phyloP scores from a whole-genome alignment of 2,797 vertebrate genomes.

The Leptoclinus maculatus region DNA sequence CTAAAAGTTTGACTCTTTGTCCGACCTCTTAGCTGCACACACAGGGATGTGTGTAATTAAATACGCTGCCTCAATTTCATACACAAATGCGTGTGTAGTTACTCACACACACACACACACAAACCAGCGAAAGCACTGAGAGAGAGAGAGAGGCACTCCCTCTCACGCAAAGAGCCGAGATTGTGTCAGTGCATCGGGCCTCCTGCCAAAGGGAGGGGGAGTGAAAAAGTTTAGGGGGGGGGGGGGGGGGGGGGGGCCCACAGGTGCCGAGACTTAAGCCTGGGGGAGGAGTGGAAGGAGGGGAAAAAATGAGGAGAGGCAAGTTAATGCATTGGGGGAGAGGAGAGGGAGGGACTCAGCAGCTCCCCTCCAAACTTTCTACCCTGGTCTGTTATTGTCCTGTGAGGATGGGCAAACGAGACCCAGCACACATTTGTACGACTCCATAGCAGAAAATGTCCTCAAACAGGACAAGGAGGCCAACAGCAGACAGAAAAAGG shows the following conservation, averaged over 20 bases:
- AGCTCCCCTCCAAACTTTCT: slow-evolving; percentile 17
- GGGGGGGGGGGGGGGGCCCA: slow-evolving; percentile 57
- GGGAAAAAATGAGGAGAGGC: slow-evolving; percentile 36
- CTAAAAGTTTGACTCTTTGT: slow-evolving; percentile 21
- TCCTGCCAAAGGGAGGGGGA: slow-evolving; percentile 68
- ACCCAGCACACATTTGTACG: slow-evolving; percentile 51
- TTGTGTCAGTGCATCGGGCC: slow-evolving; percentile 75
- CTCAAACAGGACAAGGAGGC: slow-evolving; percentile 41
- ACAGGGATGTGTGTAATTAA: slow-evolving; percentile 14
- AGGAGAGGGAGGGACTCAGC: slow-evolving; percentile 14
- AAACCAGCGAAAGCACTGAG: slow-evolving; percentile 29
- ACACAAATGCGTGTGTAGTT: slow-evolving; percentile 29
- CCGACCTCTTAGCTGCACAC: neutral
- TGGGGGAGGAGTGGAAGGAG: slow-evolving; percentile 57
- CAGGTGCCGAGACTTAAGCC: slow-evolving; percentile 76
- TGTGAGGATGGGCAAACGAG: slow-evolving; percentile 45
- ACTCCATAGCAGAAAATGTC: slow-evolving; percentile 49
- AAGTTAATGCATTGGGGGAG: slow-evolving; percentile 49
- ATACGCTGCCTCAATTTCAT: slow-evolving; percentile 22
- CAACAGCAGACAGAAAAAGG: slow-evolving; percentile 35
- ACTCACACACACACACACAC: slow-evolving; percentile 13
- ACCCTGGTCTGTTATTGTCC: slow-evolving; percentile 43
- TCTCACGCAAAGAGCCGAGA: slow-evolving; percentile 75
- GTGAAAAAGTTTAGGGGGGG: slow-evolving; percentile 50
- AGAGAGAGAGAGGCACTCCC: slow-evolving; percentile 49